Percentiles rank a stretch among this genome's conserved stretches.
These are phyloP conservation scores for Cerceris rybyensis DNA, from an alignment of 2,888 invertebrate genomes.

Conservation along the genomic window DNA sequence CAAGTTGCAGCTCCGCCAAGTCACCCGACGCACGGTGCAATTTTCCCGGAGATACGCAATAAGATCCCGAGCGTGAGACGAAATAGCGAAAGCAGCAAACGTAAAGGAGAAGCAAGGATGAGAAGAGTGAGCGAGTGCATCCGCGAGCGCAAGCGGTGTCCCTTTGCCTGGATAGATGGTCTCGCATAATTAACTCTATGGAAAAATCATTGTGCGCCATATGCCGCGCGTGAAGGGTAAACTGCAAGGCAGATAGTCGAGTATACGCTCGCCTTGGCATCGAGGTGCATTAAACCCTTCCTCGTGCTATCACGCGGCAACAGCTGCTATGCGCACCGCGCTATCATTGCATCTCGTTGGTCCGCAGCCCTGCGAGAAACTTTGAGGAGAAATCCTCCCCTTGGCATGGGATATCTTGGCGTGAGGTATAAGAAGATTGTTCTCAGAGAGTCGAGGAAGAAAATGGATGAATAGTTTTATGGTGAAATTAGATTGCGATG, in stretches of 20 bases:
- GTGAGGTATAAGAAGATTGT: neutral
- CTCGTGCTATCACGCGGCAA: slow-evolving; percentile 77
- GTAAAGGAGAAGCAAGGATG: neutral
- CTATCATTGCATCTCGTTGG: slow-evolving; percentile 72
- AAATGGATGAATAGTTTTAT: neutral
- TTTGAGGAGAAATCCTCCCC: slow-evolving; percentile 38
- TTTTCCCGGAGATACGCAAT: slow-evolving; percentile 56
- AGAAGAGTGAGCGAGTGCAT: slow-evolving; percentile 4
- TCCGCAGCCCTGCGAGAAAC: slow-evolving; percentile 39
- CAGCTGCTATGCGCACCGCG: slow-evolving; percentile 79
- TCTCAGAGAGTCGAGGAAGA: neutral
- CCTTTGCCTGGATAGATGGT: slow-evolving; percentile 65
- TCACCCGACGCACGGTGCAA: slow-evolving; percentile 41
- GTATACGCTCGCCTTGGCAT: slow-evolving; percentile 64
- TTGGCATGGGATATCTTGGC: slow-evolving; percentile 24
- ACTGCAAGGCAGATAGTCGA: slow-evolving; percentile 67
- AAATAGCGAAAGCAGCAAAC: slow-evolving; percentile 26
- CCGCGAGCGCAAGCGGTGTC: slow-evolving; percentile 57
- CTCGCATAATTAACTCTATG: slow-evolving; percentile 76
- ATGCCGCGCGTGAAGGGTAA: slow-evolving; percentile 74
- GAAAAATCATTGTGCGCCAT: slow-evolving; percentile 78
- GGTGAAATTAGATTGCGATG: neutral
- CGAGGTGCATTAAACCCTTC: slow-evolving; percentile 72
- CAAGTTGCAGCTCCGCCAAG: slow-evolving; percentile 31
- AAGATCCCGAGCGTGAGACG: slow-evolving; percentile 48